A percentile compares a stretch with the other conserved stretches of the same genome.
These are phyloP conservation scores for Paraescarpia echinospica DNA, from an alignment of 1,140 invertebrate species.

Conservation along the genomic window DNA sequence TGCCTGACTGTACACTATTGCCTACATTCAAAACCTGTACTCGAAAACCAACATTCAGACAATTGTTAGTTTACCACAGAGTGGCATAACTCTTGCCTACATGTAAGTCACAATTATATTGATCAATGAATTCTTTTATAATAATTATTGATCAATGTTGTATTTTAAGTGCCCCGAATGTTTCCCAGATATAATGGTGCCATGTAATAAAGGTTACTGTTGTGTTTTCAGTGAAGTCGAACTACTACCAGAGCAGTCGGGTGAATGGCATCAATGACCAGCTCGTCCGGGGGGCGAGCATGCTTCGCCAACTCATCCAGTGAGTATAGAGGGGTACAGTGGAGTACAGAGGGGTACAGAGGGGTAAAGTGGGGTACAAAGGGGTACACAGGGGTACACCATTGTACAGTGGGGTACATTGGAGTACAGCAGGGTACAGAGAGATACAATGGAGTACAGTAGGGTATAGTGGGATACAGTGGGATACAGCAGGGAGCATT, in stretches of 20 bases:
- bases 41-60: not conserved
- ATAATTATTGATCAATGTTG: no score
- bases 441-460: no score
- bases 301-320: conserved; percentile 36
- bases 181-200: no score
- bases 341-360: not conserved
- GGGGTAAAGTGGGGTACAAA: no score
- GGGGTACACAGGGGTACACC: no score
- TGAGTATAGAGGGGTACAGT: conserved; percentile 21
- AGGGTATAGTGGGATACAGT: not conserved
- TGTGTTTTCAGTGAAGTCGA: conserved; percentile 21
- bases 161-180: no score
- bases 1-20: not conserved
- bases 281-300: conserved; percentile 35
- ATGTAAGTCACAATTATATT: no score
- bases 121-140: no score
- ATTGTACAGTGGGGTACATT: no score
- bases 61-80: not conserved
- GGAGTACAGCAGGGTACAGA: no score
- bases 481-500: not conserved
- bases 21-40: not conserved
- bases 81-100: no score
- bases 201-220: no score
- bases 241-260: conserved; percentile 38
- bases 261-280: conserved; percentile 34